Evolutionary conservation across 2,113 vertebrate species (phyloP).

Genomic region (Etia nguti): DNA sequence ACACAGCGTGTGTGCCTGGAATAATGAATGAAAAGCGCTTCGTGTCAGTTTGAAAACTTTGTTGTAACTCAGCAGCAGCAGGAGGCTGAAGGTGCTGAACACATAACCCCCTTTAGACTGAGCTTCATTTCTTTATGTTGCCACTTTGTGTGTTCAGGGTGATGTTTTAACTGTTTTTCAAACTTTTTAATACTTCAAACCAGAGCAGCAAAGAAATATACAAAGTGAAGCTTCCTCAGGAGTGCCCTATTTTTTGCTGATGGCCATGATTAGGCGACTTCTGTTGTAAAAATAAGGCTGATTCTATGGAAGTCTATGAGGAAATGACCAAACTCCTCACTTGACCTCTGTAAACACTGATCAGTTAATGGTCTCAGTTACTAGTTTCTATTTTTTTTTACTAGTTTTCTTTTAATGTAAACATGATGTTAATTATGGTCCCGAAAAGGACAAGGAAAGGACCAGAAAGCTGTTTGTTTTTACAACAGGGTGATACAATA

Average conservation of each 20-base stretch:
- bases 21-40: not conserved
- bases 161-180: not conserved
- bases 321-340: not conserved
- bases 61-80: not conserved
- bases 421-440: no score
- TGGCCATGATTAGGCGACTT: not conserved
- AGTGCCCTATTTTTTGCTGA: not conserved
- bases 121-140: not conserved
- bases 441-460: no score
- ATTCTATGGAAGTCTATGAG: not conserved
- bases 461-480: no score
- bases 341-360: not conserved
- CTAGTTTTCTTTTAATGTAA: no score
- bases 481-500: not conserved
- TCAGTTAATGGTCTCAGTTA: not conserved
- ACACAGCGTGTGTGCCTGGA: not conserved
- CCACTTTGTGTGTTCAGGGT: not conserved
- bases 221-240: not conserved
- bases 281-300: not conserved
- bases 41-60: not conserved
- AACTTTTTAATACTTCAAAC: not conserved
- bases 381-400: not conserved
- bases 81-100: not conserved
- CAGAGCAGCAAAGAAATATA: not conserved
- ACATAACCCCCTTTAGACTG: not conserved